Base-by-base conservation (phyloP, 2,113 vertebrate genomes). In the Neopipo cinnamomea region DNA sequence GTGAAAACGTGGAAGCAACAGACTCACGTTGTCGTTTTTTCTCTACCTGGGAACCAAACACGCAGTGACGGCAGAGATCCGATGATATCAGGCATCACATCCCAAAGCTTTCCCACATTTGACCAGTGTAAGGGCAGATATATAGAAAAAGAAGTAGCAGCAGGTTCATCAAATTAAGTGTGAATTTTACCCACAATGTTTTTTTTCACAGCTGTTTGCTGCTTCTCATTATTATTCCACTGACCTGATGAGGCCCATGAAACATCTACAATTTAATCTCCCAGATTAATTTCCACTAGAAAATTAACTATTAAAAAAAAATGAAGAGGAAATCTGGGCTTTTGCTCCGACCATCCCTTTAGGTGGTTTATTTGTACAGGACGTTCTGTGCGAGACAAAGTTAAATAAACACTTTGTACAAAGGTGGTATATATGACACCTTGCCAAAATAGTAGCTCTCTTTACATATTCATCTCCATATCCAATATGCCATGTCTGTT, bases 401-500 rank as follows among this genome's bases (percentile, higher is more conserved):
- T 52, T 86, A 80, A 96, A 93, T 78, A 94, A 63, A 81, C 85
- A 84, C 84, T 93, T 85, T 44, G 42, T 47, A 68, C 42, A 63
- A 52, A 81, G 68, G 80, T 55, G 24, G 42, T 7, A 31, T 7
- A 23, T 6, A 18, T 5, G 30, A 77, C 42, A 91, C 72, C 61
- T 72, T 67, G 56, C 59, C 76, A 91, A 56, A 96, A 92, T 1
- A 85, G 50, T 7, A 78, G 31, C 44, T 92, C 90, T 87, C 68
- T 55, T 87, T 55, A 50, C n/a, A 86, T 68, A 63, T 52, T 78
- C 68, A 84, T 61, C 70, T 89, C 56, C 58, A 56, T 5, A 31
- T 47, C 52, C 58, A 91, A 73, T 30, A 53, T 52, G 15, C 14
- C 17, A 12, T 2, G 41, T 33, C 24, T 88, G 33, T 14, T 88